phyloP scores from a whole-genome alignment of 1,140 invertebrate species.

The Polyergus mexicanus region DNA sequence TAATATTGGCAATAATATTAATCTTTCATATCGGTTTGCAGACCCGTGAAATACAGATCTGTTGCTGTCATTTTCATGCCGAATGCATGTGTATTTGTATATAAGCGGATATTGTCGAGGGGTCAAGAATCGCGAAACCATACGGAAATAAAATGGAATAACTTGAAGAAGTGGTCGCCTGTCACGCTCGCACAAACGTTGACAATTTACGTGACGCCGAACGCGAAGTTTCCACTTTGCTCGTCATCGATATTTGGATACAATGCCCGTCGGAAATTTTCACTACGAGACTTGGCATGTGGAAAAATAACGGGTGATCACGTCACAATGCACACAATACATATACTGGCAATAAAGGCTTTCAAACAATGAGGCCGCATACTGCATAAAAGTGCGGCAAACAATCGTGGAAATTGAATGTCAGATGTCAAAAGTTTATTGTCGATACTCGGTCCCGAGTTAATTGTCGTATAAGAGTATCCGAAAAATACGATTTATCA shows the following conservation, averaged over 20 bases:
- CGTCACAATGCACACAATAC: constrained; percentile 16
- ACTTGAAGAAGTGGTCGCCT: constrained; percentile 52
- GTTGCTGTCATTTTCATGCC: constrained; percentile 8
- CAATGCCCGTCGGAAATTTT: constrained; percentile 58
- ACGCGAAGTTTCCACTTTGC: constrained; percentile 46
- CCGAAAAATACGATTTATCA: not conserved
- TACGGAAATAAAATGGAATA: constrained; percentile 25
- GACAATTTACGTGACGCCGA: constrained; percentile 54
- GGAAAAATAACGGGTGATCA: constrained; percentile 35
- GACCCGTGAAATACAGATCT: not conserved
- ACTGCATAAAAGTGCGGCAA: not conserved
- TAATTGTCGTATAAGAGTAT: not conserved
- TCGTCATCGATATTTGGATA: constrained; percentile 57
- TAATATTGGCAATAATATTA: constrained; percentile 32
- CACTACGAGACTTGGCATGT: constrained; percentile 36
- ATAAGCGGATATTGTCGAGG: constrained; percentile 44
- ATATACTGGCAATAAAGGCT: constrained; percentile 34
- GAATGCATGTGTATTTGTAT: not conserved
- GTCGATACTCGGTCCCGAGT: not conserved
- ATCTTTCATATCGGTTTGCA: constrained; percentile 6
- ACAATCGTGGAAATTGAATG: constrained; percentile 49
- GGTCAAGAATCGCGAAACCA: constrained; percentile 25
- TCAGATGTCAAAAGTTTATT: constrained; percentile 41
- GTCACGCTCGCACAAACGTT: constrained; percentile 58
- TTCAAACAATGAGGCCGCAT: constrained; percentile 48